Percentiles rank a stretch among this genome's conserved stretches.
Conservation (phyloP, 2,888 invertebrate species). For the Panopea generosa region DNA sequence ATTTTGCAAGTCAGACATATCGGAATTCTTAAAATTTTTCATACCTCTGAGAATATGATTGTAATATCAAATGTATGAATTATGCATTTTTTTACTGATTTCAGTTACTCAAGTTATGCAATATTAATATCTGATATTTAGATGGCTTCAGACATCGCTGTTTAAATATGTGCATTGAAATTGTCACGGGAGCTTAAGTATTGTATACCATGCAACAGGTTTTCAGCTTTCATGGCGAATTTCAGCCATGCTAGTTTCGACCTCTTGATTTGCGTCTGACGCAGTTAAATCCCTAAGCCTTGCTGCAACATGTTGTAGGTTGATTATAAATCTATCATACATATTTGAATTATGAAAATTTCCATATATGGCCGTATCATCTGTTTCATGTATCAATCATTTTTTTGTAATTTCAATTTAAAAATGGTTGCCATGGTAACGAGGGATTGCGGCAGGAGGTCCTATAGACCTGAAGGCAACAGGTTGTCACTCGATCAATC, state of each 20-base stretch:
- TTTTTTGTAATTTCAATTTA: constrained; percentile 61
- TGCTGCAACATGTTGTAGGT: constrained; percentile 31
- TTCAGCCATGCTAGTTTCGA: not conserved
- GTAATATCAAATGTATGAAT: no score
- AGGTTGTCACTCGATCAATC: constrained; percentile 59
- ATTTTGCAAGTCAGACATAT: no score
- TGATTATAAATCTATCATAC: constrained; percentile 30
- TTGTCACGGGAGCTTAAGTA: no score
- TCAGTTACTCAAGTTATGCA: no score
- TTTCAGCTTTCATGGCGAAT: not conserved
- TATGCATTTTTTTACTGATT: no score
- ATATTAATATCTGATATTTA: no score
- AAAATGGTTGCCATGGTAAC: constrained; percentile 53
- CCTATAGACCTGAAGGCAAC: constrained; percentile 44
- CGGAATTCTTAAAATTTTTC: no score
- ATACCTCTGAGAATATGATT: no score
- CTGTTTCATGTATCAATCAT: constrained; percentile 57
- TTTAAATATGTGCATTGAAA: no score
- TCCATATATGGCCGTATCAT: constrained; percentile 50
- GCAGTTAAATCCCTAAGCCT: not conserved
- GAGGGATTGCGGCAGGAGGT: constrained; percentile 49
- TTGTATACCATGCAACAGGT: not conserved
- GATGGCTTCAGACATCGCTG: no score
- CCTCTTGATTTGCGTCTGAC: not conserved
- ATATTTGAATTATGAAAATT: constrained; percentile 47